Evolutionary conservation across 2,888 invertebrate genomes (phyloP), one percentile per base, ranked within the genome.

Genomic region (Brenthis hecate): DNA sequence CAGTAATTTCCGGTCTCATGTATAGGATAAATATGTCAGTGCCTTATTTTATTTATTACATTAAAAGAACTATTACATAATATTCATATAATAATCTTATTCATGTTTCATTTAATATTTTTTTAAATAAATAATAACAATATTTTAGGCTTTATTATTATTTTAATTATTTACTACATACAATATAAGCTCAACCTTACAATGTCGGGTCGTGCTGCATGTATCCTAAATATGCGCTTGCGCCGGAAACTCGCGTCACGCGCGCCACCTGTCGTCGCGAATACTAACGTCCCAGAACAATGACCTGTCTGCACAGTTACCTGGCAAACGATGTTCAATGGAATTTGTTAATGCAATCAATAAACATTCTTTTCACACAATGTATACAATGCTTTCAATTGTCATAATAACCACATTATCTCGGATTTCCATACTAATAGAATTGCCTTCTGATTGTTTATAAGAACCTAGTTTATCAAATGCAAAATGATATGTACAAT

Each of bases 171-270:
- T 19, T 19, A 28, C 4, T 48, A 2, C 32, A 19, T 48, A 56
- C 54, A 65, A 65, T 55, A 67, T 67, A 56, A 55, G 60, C 16
- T 48, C 50, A 28, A 53, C 63, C 54, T 58, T 56, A 67, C 67
- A 66, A 71, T 65, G 67, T 67, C 71, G 68, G 53, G 16, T 73
- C 75, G 75, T 76, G 77, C 75, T 75, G 75, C 75, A 75, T 67
- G 74, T 79, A 79, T 80, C 81, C 81, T 75, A 81, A 81, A 80
- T 80, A 80, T 83, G 86, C 85, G 84, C 83, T 74, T 80, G 77
- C 79, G 76, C 68, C 78, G 90, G 89, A 90, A 88, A 82, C 89
- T 88, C 87, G 86, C 88, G 88, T 80, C 85, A 81, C 81, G 84
- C 79, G 79, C 72, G 71, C 70, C 76, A 76, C 74, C 76, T 89